Conservation (phyloP, 2,113 vertebrate species). For the Hoplias malabaricus region DNA sequence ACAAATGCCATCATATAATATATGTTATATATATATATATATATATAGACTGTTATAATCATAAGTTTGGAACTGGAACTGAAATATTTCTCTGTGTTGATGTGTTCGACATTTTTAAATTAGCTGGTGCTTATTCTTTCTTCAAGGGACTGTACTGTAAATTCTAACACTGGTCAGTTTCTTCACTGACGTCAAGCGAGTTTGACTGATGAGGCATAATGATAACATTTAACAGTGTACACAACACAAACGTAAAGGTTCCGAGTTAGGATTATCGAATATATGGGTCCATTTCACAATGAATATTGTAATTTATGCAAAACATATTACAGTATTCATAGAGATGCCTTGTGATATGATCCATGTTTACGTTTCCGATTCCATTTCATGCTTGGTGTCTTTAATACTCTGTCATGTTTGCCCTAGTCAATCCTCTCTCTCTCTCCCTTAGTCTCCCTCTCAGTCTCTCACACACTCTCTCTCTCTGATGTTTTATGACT, state of each 20-base stretch:
- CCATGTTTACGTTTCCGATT: not conserved
- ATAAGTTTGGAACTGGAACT: no score
- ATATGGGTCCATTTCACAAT: not conserved
- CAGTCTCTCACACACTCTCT: not conserved
- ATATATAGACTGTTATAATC: no score
- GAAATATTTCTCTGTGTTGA: no score
- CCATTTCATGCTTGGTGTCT: not conserved
- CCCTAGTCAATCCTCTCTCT: not conserved
- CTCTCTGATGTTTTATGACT: not conserved
- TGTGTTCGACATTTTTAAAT: no score
- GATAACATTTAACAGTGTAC: not conserved
- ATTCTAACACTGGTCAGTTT: not conserved
- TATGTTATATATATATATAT: no score
- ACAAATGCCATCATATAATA: no score
- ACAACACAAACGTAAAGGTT: not conserved
- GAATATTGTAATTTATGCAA: not conserved
- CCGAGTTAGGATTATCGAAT: not conserved
- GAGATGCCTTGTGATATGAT: not conserved
- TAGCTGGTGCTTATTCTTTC: no score
- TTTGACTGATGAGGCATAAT: not conserved
- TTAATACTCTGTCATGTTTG: not conserved
- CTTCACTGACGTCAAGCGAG: not conserved
- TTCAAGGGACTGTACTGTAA: no score
- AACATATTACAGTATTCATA: not conserved
- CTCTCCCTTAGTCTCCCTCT: not conserved